Evolutionary conservation across 2,797 vertebrate species (phyloP), one percentile per base, ranked within the genome.

Genomic region (Remorina albescens): DNA sequence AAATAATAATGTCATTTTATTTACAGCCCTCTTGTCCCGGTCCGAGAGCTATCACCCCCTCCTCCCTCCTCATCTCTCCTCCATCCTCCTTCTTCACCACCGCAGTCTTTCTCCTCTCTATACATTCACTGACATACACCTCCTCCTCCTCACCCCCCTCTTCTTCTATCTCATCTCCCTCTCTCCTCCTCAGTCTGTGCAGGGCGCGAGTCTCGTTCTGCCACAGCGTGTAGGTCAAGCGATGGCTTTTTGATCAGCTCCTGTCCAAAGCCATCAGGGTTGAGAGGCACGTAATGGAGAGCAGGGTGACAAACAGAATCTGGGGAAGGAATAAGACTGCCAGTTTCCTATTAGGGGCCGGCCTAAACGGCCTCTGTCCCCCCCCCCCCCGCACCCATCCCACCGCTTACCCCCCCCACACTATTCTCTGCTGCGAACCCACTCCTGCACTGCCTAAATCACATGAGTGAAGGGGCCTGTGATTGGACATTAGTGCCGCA

Each of bases 1-100:
- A 99, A 99, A 99, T 99, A 99, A 99, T 99, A 99, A 99, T 98
- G 98, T 98, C 98, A 98, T 98, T 99, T 99, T 99, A 99, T 99
- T 99, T 99, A 99, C 98, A 99, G 96, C 96, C 96, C 90, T 90
- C 91, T 91, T 92, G 92, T 92, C 92, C 92, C 74, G 86, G 91
- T 92, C 91, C 90, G 84, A 97, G 97, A 96, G 96, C 96, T 95
- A 95, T 95, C 95, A 95, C 95, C 96, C 95, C 56, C 30, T 11
- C 28, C 74, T 21, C 58, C 71, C 49, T 26, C 53, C 51, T n/a
- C n/a, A n/a, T 25, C 93, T 91, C 92, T 61, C 53, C 51, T 39
- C 70, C 65, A 37, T 55, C 65, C 57, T 57, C 67, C 71, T 53
- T 60, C 51, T 65, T 67, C 71, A 28, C 81, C 37, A 10, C 78